Evolutionary conservation across 2,797 vertebrate species (phyloP).

Genomic region (Lagodon rhomboides): DNA sequence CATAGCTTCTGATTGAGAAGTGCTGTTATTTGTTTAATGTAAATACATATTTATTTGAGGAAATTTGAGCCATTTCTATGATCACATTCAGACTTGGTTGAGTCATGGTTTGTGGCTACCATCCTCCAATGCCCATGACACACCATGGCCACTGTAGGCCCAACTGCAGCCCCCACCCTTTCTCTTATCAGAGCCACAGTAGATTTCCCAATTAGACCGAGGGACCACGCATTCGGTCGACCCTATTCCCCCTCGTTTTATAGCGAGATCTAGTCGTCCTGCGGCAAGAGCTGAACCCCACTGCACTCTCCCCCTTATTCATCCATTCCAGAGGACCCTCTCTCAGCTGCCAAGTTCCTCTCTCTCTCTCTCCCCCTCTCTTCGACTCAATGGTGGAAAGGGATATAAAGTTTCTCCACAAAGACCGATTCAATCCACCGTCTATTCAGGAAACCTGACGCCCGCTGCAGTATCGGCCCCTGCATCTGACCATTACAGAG

Average conservation of each 20-base stretch:
- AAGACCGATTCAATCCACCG: conserved; percentile 91
- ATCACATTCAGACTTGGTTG: neutral
- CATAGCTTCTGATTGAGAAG: neutral
- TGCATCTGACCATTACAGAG: conserved; percentile 81
- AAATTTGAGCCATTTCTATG: neutral
- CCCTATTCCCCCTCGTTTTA: conserved; percentile 79
- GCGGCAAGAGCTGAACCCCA: conserved; percentile 67
- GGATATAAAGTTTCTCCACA: conserved; percentile 95
- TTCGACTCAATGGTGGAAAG: conserved; percentile 83
- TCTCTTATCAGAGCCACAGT: conserved; percentile 59
- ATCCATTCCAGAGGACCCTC: conserved; percentile 75
- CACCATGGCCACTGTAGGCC: conserved; percentile 1
- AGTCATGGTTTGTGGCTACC: neutral
- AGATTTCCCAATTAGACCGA: conserved; percentile 71
- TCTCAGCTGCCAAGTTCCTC: conserved; percentile 80
- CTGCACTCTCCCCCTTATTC: conserved; percentile 71
- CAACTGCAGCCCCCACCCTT: conserved; percentile 30
- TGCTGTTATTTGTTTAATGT: neutral
- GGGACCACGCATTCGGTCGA: conserved; percentile 65
- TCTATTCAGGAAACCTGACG: conserved; percentile 90
- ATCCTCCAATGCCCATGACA: neutral
- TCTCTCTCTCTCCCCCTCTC: conserved; percentile 59
- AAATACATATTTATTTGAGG: neutral
- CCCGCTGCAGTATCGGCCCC: conserved; percentile 87
- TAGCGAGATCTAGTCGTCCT: conserved; percentile 63